phyloP scores from a whole-genome alignment of 2,113 vertebrate species.

The Peromyscus leucopus region DNA sequence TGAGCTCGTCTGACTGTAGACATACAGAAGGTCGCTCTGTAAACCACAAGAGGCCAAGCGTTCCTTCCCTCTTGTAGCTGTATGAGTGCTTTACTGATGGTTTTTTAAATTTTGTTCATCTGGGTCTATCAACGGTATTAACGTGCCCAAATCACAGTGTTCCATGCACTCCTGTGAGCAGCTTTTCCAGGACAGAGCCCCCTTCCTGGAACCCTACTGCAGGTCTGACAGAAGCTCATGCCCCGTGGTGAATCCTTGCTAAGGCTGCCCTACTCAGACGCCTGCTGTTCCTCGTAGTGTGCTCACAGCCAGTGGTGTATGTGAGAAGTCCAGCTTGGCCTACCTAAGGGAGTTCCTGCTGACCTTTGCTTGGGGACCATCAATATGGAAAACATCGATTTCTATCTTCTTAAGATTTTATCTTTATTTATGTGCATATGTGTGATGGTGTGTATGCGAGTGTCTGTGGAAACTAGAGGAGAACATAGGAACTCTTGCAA shows the following conservation, averaged over 20 bases:
- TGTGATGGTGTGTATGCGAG: not conserved
- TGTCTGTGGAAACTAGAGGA: not conserved
- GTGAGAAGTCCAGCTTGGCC: not conserved
- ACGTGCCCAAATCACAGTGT: not conserved
- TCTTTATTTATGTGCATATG: not conserved
- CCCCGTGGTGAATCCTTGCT: not conserved
- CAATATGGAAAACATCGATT: not conserved
- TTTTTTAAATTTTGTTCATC: not conserved
- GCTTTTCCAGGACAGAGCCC: not conserved
- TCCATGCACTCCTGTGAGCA: not conserved
- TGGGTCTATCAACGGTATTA: not conserved
- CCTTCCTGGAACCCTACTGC: not conserved
- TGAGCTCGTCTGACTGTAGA: not conserved
- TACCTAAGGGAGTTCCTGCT: not conserved
- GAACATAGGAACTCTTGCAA: not conserved
- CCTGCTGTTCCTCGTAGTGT: not conserved
- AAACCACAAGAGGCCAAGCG: not conserved
- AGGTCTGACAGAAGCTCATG: not conserved
- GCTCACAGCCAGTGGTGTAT: not conserved
- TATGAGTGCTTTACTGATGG: not conserved
- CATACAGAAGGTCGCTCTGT: not conserved
- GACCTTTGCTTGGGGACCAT: not conserved
- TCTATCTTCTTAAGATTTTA: not conserved
- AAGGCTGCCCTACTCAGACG: not conserved
- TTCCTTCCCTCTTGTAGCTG: not conserved